phyloP scores from a whole-genome alignment of 2,797 vertebrate species.

The Hoplostethus mediterraneus region DNA sequence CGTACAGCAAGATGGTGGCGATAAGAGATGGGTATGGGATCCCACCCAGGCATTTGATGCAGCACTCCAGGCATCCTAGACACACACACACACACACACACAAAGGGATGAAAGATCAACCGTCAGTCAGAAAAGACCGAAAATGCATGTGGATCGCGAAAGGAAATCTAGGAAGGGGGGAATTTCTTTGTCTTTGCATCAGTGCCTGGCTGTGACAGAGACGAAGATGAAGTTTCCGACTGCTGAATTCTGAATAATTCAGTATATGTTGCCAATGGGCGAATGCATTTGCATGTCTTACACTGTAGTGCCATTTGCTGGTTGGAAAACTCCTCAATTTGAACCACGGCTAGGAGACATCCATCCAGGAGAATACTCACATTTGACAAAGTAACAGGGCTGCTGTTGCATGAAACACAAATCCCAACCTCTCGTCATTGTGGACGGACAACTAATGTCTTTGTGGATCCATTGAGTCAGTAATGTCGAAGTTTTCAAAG shows the following conservation, averaged over 20 bases:
- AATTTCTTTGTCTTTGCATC: background rate
- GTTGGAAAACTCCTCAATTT: background rate
- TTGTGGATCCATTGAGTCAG: background rate
- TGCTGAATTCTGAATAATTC: slow-evolving; percentile 40
- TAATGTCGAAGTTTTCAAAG: background rate
- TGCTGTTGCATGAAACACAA: too few species aligned
- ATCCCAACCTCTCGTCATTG: too few species aligned
- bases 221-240: background rate
- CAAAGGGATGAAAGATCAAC: background rate
- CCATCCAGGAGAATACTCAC: background rate
- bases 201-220: background rate
- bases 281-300: slow-evolving; percentile 22
- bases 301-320: slow-evolving; percentile 20
- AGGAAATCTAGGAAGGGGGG: background rate
- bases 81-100: slow-evolving; percentile 17
- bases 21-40: slow-evolving; percentile 97
- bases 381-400: background rate
- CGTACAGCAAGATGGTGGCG: slow-evolving; percentile 97
- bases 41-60: slow-evolving; percentile 97
- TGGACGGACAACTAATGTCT: background rate
- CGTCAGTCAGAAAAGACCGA: background rate
- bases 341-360: slow-evolving; percentile 5
- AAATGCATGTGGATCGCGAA: background rate
- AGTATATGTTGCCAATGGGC: slow-evolving; percentile 12
- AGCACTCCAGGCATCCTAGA: slow-evolving; percentile 96